Base-by-base conservation (phyloP, 2,797 vertebrate species). In the Petrocephalus sullivani region DNA sequence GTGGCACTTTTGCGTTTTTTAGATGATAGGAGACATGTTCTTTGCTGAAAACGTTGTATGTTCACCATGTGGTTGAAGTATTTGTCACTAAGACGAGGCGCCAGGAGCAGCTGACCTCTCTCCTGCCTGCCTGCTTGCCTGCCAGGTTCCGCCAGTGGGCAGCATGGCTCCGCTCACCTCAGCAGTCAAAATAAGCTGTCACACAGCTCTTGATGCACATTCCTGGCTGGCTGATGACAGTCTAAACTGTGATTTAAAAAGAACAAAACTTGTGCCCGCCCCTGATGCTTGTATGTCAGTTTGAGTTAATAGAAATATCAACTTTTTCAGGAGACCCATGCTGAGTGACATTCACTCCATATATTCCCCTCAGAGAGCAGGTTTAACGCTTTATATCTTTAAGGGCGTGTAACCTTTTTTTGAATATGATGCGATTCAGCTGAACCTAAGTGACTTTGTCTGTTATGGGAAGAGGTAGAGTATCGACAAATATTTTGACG, bases 341-440 rank as follows among this genome's bases (percentile, higher is more conserved):
- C 37, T 78, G 71, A 78, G 71, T 78, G 71, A 78, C 41, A 78
- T 78, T 78, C 71, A 78, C 71, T 78, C 71, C 37, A 37, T 71
- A 37, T 46, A 46, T 78, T n/a, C 71, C 71, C 71, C 7, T 78
- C 41, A 46, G 37, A 78, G 37, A 78, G 64, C 14, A 67, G 12
- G 28, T 14, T 67, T 67, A 33, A 37, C 64, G 23, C 64, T 33
- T 67, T 67, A 67, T 33, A 67, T 33, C 61, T 67, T 33, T 37
- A 67, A 67, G 61, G 64, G 9, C 12, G 10, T 33, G 12, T 33
- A 67, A 41, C 37, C 37, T 41, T 41, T 41, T 41, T 16, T 37
- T 71, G 1, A 71, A 71, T 12, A 71, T 14, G 23, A 67, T 37
- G 64, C 23, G 28, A 33, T 67, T 67, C 28, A 67, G 28, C 4